Conservation (phyloP, 1,140 invertebrate genomes). For the Cydia splendana region DNA sequence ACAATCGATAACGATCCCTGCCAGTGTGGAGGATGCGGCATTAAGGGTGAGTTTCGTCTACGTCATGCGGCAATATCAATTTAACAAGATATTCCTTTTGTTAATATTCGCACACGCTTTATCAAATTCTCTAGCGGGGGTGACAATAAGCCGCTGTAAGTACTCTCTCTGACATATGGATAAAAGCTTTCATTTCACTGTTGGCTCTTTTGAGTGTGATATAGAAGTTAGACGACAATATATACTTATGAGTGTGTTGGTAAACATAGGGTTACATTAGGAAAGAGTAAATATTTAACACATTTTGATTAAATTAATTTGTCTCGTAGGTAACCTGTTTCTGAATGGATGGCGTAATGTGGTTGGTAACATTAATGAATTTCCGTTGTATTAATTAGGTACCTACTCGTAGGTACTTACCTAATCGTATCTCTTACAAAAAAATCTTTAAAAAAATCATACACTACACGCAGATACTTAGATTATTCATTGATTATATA, state of each 20-base stretch:
- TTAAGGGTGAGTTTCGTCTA: slow-evolving; percentile 58
- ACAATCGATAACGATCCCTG: slow-evolving; percentile 52
- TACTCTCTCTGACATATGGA: slow-evolving; percentile 79
- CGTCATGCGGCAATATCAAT: slow-evolving; percentile 68
- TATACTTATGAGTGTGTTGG: slow-evolving; percentile 34
- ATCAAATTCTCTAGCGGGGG: slow-evolving; percentile 79
- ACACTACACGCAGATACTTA: too few relatives aligned
- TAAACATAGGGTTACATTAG: slow-evolving; percentile 32
- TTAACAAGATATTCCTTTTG: slow-evolving; percentile 80
- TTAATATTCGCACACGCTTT: slow-evolving; percentile 80
- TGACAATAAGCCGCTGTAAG: slow-evolving; percentile 80
- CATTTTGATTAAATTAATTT: slow-evolving; percentile 20
- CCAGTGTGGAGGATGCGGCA: slow-evolving; percentile 31
- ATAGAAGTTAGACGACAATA: slow-evolving; percentile 55
- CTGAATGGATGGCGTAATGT: background rate
- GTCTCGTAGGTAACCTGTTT: background rate
- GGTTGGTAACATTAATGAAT: background rate
- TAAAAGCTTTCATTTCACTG: slow-evolving; percentile 80
- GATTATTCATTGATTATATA: background rate
- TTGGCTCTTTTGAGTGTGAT: slow-evolving; percentile 75
- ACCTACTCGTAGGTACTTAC: background rate
- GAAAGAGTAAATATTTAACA: slow-evolving; percentile 27
- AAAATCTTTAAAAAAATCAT: too few relatives aligned
- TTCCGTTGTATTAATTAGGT: too few relatives aligned
- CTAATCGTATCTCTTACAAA: background rate